A percentile compares a stretch with the other conserved stretches of the same genome.
Evolutionary conservation across 2,797 vertebrate species (phyloP).

Genomic region (Hyperoplus immaculatus): DNA sequence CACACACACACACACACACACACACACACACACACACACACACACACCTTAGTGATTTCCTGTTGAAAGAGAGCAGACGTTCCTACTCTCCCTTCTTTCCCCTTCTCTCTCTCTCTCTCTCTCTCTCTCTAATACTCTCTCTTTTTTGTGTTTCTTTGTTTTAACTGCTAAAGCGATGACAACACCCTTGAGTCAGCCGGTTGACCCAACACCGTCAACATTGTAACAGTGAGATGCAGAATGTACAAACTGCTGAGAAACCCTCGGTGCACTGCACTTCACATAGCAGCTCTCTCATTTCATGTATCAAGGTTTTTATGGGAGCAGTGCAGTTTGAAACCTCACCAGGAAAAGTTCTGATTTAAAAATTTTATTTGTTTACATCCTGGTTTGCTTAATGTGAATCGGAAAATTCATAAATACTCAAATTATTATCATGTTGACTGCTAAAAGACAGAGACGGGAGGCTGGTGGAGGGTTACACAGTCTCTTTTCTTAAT

Average conservation of each 20-base stretch:
- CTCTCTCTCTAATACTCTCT: constrained; percentile 5
- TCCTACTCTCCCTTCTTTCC: constrained; percentile 33
- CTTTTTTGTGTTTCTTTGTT: background rate
- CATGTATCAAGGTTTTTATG: background rate
- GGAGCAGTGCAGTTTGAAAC: background rate
- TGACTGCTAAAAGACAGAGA: background rate
- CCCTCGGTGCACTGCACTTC: constrained; percentile 26
- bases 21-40: constrained; percentile 26
- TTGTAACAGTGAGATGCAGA: constrained; percentile 63
- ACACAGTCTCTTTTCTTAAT: background rate
- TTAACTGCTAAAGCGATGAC: background rate
- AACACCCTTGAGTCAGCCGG: constrained; percentile 28
- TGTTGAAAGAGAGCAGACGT: constrained; percentile 55
- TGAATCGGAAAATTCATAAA: background rate
- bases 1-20: constrained; percentile 28
- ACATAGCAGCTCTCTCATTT: constrained; percentile 13
- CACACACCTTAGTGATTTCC: constrained; percentile 68
- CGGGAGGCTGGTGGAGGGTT: constrained; percentile 6
- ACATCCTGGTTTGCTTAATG: background rate
- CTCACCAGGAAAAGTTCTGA: background rate
- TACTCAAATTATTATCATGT: background rate
- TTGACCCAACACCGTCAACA: constrained; percentile 19
- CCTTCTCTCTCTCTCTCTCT: constrained; percentile 16
- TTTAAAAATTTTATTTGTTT: background rate
- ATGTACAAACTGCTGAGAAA: constrained; percentile 72